phyloP scores from a whole-genome alignment of 2,888 invertebrate species.

The Scotopteryx bipunctaria region DNA sequence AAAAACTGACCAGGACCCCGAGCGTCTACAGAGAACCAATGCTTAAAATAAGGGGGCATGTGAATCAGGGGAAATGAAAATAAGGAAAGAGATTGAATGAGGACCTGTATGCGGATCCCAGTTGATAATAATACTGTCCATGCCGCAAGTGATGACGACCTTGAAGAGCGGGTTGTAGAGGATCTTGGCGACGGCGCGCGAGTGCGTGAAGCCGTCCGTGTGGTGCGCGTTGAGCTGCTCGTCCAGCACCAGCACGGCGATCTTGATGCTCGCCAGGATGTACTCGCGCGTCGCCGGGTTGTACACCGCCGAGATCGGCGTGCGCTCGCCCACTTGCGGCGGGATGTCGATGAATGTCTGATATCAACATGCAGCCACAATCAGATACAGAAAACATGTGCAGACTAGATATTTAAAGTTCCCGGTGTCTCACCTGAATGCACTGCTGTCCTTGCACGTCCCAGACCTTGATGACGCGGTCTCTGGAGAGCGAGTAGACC shows the following conservation, averaged over 20 bases:
- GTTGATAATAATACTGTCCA: slow-evolving; percentile 91
- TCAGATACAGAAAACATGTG: too few species aligned
- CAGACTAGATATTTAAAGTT: too few species aligned
- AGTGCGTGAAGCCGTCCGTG: slow-evolving; percentile 89
- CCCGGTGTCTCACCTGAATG: slow-evolving; percentile 86
- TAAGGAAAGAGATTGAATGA: background rate
- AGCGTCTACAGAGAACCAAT: too few species aligned
- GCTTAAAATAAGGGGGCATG: too few species aligned
- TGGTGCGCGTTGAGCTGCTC: slow-evolving; percentile 86
- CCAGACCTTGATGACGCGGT: slow-evolving; percentile 90
- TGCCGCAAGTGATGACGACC: slow-evolving; percentile 89
- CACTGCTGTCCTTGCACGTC: slow-evolving; percentile 86
- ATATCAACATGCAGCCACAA: too few species aligned
- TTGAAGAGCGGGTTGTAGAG: slow-evolving; percentile 90
- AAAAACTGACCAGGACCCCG: too few species aligned
- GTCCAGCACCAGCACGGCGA: slow-evolving; percentile 86
- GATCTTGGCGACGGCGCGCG: slow-evolving; percentile 87
- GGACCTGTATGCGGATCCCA: slow-evolving; percentile 87
- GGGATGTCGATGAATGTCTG: slow-evolving; percentile 87
- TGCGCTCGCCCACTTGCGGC: slow-evolving; percentile 84
- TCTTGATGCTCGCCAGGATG: slow-evolving; percentile 85
- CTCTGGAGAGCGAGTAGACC: slow-evolving; percentile 88
- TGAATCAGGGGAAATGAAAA: background rate
- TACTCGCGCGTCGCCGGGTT: slow-evolving; percentile 86
- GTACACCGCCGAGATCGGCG: slow-evolving; percentile 85